Evolutionary conservation across 2,888 invertebrate species (phyloP), one percentile per base, ranked within the genome.

Genomic region (Panzeria rudis): DNA sequence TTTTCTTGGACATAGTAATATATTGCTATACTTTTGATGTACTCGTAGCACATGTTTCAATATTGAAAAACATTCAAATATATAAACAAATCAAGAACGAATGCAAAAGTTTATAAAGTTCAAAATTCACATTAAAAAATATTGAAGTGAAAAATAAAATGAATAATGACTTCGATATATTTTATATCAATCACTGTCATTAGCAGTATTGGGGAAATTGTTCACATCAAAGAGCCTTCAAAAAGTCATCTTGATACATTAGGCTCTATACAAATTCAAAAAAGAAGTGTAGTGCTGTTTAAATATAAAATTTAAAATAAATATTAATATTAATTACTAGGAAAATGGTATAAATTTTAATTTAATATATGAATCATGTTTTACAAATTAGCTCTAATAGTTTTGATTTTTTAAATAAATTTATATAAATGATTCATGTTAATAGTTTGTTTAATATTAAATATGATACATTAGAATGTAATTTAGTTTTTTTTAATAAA

Each of bases 291-390:
- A 56, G 15, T 7, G 29, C 2, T 32, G n/a, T 8, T 56, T 56
- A 23, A 11, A 54, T 2, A 13, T 9, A 11, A 61, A 61, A n/a
- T 64, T 62, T 6, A 23, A 62, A 62, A 23, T 0, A 11, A 23
- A 44, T 9, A 64, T 29, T 64, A 29, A 64, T 44, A 64, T 47
- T 64, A 64, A n/a, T 64, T 44, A 44, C 56, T 9, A 35, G 59
- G 4, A 17, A 17, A 17, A 20, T 50, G 6, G 6, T 20, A 38
- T 23, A n/a, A 47, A 61, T 35, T 29, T 11, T 29, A 23, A 62
- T 41, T 62, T 62, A 25, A 35, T 32, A 54, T 25, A 56, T 71
- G 56, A 71, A 29, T 71, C 56, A 71, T 71, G 54, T 44, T 56
- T 38, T 15, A 66, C 17, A 66, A 17, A 50, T 47, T 47, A 29